These are phyloP conservation scores for Metallyticus violacea DNA, from an alignment of 2,888 invertebrate genomes.

Conservation along the genomic window DNA sequence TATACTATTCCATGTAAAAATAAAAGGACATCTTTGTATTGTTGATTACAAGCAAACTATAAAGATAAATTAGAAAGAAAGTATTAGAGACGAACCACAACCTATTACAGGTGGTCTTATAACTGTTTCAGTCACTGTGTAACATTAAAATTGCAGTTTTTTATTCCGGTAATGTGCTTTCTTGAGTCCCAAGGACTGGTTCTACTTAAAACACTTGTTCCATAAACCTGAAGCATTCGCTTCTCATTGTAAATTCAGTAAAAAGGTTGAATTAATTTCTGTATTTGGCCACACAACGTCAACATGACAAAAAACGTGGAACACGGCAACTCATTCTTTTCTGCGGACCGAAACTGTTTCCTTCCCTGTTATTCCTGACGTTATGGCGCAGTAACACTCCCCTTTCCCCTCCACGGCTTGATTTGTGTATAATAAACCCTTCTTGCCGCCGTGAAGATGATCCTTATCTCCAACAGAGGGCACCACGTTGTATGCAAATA, in stretches of 20 bases:
- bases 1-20: too few relatives aligned
- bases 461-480: background rate
- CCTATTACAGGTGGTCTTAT: too few relatives aligned
- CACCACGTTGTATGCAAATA: conserved; percentile 6
- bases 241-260: background rate
- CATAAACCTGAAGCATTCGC: background rate
- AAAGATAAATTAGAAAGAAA: too few relatives aligned
- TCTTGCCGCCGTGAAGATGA: background rate
- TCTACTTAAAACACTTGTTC: background rate
- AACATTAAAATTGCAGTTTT: too few relatives aligned
- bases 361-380: background rate
- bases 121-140: too few relatives aligned
- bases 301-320: background rate
- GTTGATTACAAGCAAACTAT: too few relatives aligned
- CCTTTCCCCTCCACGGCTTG: background rate
- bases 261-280: background rate
- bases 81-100: too few relatives aligned
- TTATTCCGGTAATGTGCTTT: too few relatives aligned
- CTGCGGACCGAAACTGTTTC: background rate
- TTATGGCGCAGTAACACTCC: background rate
- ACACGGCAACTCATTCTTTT: background rate
- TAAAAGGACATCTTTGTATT: too few relatives aligned
- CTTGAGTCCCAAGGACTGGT: background rate
- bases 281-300: background rate
- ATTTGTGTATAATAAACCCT: conserved; percentile 7